Evolutionary conservation across 2,797 vertebrate genomes (phyloP).

Genomic region (Delichon dasypus): DNA sequence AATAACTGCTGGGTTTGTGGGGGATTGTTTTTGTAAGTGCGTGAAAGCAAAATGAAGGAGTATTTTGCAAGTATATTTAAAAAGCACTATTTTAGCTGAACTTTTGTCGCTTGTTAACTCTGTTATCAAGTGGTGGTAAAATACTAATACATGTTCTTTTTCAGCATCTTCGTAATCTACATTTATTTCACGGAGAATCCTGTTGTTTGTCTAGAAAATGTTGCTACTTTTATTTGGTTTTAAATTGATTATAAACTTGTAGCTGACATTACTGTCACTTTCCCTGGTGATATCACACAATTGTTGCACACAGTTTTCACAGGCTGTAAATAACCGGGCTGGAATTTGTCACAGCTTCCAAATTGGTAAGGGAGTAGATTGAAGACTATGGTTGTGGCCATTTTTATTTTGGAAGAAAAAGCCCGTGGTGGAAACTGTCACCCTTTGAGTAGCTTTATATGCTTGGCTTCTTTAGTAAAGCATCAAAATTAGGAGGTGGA

Average conservation of each 20-base stretch:
- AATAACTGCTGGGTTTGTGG: slow-evolving; percentile 26
- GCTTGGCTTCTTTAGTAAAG: neutral
- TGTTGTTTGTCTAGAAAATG: neutral
- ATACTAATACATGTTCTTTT: neutral
- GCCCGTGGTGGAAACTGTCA: neutral
- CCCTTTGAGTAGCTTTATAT: neutral
- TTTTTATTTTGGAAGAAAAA: neutral
- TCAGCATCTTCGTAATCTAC: neutral
- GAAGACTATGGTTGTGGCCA: neutral
- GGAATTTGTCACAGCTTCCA: neutral
- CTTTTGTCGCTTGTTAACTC: slow-evolving; percentile 8
- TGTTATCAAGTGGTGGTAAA: neutral
- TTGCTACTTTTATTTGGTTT: neutral
- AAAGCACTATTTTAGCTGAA: slow-evolving; percentile 50
- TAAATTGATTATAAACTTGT: neutral
- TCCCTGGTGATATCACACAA: neutral
- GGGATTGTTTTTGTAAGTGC: slow-evolving; percentile 11
- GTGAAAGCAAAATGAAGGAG: slow-evolving; percentile 25
- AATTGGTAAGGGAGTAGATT: neutral
- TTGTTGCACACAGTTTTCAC: neutral
- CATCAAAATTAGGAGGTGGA: neutral
- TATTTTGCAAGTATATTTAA: slow-evolving; percentile 34
- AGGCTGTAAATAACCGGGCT: neutral
- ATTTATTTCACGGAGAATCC: neutral
- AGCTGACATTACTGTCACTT: neutral